Conservation (phyloP, 2,888 invertebrate genomes). For the Sinohyriopsis cumingii region DNA sequence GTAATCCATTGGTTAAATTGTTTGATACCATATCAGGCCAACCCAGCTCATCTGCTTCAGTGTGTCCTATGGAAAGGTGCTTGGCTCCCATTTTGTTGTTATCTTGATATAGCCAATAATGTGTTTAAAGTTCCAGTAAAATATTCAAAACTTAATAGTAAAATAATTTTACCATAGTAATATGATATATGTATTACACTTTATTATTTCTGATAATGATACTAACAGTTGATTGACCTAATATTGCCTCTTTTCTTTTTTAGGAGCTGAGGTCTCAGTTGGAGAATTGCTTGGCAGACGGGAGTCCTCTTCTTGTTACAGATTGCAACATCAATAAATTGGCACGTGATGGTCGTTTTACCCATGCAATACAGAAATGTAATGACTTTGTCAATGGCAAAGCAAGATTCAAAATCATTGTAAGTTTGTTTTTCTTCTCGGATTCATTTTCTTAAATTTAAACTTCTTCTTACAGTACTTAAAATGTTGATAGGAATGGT, state of each 20-base stretch:
- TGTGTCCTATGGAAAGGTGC: too few species aligned
- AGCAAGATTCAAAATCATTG: slow-evolving; percentile 68
- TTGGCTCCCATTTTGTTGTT: too few species aligned
- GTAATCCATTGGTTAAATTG: too few species aligned
- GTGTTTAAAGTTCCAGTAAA: too few species aligned
- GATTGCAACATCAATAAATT: slow-evolving; percentile 66
- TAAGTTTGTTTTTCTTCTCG: slow-evolving; percentile 37
- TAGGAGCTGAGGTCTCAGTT: slow-evolving; percentile 70
- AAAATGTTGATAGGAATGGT: neutral
- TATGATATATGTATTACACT: neutral
- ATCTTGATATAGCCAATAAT: too few species aligned
- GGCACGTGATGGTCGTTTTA: slow-evolving; percentile 61
- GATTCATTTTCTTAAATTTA: neutral
- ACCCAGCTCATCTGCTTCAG: too few species aligned
- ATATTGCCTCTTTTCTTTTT: slow-evolving; percentile 7
- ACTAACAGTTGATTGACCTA: neutral
- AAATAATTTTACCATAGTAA: too few species aligned
- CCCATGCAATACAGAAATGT: slow-evolving; percentile 62
- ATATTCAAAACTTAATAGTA: too few species aligned
- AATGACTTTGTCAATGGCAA: slow-evolving; percentile 64
- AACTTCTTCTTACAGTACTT: neutral
- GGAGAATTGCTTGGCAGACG: slow-evolving; percentile 71
- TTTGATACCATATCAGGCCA: too few species aligned
- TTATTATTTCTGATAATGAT: neutral
- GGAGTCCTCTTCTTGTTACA: slow-evolving; percentile 67